Evolutionary conservation across 53 echinoderm and acorn worm species (phyloP).

Genomic region (Astropecten irregularis): DNA sequence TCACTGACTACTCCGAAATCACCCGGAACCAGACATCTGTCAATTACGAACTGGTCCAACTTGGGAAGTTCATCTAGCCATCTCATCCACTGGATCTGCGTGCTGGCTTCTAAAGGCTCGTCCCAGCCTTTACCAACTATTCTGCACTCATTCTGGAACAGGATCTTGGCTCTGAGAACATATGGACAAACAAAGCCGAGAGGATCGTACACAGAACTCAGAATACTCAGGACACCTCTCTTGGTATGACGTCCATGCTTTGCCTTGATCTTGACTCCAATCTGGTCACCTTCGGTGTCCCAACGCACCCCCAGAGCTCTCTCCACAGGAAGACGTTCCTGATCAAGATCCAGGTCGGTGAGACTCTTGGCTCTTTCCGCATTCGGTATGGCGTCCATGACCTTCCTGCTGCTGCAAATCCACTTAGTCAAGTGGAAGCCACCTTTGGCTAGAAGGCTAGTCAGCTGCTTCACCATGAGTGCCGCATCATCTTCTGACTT

Average conservation of each 20-base stretch:
- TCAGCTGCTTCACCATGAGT: background rate
- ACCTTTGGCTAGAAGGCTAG: conserved; percentile 18
- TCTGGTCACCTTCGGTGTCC: background rate
- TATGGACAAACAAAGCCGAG: too few relatives aligned
- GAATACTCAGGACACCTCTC: too few relatives aligned
- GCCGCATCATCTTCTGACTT: conserved; percentile 22
- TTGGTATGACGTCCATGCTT: too few relatives aligned
- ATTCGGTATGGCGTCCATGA: conserved; percentile 24
- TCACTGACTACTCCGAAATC: background rate
- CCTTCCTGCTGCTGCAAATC: conserved; percentile 42
- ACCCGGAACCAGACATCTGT: conserved; percentile 24
- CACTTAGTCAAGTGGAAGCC: conserved; percentile 63
- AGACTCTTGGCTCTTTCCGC: conserved; percentile 22
- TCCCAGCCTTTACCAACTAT: conserved; percentile 33
- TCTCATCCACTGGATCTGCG: too few relatives aligned
- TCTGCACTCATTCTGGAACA: conserved; percentile 52
- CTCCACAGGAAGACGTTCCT: conserved; percentile 53
- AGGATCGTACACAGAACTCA: too few relatives aligned
- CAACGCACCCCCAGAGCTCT: too few relatives aligned
- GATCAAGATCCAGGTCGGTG: conserved; percentile 45
- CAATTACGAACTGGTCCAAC: conserved; percentile 19
- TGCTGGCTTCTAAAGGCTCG: too few relatives aligned
- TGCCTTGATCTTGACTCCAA: too few relatives aligned
- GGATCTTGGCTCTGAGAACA: conserved; percentile 35
- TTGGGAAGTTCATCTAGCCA: conserved; percentile 29